Conservation (phyloP, 2,888 invertebrate genomes). For the Drosophila algonquin region DNA sequence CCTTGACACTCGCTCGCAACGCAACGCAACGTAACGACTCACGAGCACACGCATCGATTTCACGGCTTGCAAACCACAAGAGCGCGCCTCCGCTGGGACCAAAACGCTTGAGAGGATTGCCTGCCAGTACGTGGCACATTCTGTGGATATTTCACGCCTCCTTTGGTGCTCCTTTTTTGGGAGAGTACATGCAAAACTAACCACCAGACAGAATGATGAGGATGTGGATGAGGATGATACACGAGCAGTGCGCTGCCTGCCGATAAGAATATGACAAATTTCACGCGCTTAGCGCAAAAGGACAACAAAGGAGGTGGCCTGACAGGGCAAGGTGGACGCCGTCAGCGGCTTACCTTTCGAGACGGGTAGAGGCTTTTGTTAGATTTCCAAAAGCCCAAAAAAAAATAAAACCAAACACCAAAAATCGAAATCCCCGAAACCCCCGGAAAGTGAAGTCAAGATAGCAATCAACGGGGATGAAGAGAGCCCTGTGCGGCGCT, state of each 20-base stretch:
- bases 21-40: too few relatives aligned
- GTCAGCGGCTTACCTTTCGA: conserved; percentile 70
- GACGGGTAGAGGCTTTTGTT: conserved; percentile 39
- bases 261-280: conserved; percentile 77
- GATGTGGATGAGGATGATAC: not conserved
- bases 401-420: conserved; percentile 4
- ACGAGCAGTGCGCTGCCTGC: conserved; percentile 19
- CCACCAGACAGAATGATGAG: conserved; percentile 41
- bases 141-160: conserved; percentile 75
- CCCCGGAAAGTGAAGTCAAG: conserved; percentile 65
- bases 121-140: conserved; percentile 65
- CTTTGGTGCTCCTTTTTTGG: conserved; percentile 39
- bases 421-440: not conserved
- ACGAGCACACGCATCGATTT: conserved; percentile 61
- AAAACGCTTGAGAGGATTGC: conserved; percentile 37
- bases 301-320: conserved; percentile 21
- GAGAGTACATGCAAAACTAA: conserved; percentile 48
- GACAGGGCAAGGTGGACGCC: conserved; percentile 61
- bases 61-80: conserved; percentile 62
- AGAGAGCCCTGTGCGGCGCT: conserved; percentile 33
- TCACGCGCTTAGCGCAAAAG: conserved; percentile 58
- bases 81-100: conserved; percentile 29
- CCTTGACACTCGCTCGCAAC: conserved; percentile 42
- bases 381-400: conserved; percentile 40
- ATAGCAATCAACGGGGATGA: conserved; percentile 56